Percentiles rank a stretch among this genome's conserved stretches.
Evolutionary conservation across 2,113 vertebrate genomes (phyloP).

Genomic region (Circaetus gallicus): DNA sequence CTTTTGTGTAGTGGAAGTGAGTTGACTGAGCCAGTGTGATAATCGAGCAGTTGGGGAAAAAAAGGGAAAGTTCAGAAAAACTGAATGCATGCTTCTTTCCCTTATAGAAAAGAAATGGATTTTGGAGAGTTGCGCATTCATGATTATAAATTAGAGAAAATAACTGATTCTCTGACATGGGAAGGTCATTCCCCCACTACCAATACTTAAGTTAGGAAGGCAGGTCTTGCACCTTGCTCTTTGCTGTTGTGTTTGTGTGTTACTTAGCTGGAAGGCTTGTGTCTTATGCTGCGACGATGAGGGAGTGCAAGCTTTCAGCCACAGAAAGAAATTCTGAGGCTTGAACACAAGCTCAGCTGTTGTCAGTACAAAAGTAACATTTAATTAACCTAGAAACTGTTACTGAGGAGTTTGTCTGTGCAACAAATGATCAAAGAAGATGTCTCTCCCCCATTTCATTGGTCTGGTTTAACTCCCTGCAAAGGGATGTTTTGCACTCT

Average conservation of each 20-base stretch:
- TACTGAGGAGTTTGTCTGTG: not conserved
- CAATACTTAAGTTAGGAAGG: not conserved
- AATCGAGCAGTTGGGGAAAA: not conserved
- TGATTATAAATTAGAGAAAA: not conserved
- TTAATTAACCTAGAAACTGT: conserved; percentile 15
- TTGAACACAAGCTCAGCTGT: not conserved
- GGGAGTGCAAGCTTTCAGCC: not conserved
- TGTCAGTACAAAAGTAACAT: not conserved
- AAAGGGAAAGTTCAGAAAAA: not conserved
- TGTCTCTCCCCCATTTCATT: not conserved
- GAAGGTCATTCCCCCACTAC: not conserved
- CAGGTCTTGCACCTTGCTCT: not conserved
- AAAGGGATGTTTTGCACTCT: not conserved
- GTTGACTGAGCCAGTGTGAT: not conserved
- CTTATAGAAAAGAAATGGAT: not conserved
- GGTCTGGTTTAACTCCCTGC: conserved; percentile 4
- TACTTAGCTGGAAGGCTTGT: not conserved
- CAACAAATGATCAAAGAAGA: conserved; percentile 16
- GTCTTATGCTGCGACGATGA: not conserved
- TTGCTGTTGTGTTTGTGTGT: not conserved
- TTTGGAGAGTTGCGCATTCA: not conserved
- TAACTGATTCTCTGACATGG: not conserved
- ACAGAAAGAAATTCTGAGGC: not conserved
- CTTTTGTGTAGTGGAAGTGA: not conserved
- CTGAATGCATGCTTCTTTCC: not conserved